Base-by-base conservation (phyloP, 37 sponge, comb jelly and placozoan species). In the Ianthella basta region DNA sequence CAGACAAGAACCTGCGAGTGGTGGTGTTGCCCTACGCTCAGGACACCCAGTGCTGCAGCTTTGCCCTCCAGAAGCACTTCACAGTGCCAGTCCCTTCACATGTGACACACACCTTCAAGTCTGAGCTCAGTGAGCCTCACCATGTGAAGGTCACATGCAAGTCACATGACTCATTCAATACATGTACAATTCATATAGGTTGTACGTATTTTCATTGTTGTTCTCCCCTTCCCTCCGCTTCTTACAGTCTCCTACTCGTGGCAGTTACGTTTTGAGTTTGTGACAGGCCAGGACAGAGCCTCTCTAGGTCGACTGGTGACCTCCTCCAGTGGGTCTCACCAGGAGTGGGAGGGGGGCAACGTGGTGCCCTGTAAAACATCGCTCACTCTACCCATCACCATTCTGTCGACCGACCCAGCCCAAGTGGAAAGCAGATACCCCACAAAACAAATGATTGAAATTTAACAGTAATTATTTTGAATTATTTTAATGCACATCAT, bases 261-360 rank as follows among this genome's bases (percentile, higher is more conserved):
- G 94, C 86, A 89, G 59, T 54, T 94, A 0, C 89, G 89, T 50
- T 94, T 91, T 65, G 89, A 94, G 68, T 91, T 94, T 79, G 39
- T 94, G 27, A 78, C 88, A n/a, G 82, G 74, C 15, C 39, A 56
- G 34, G 72, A 55, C 12, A 60, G 70, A 8, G 36, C 74, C n/a
- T 19, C 16, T 25, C 10, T 75, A 39, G 38, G 56, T 8, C 69
- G 83, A 14, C 53, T 82, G 15, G 34, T 56, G 18, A 4, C 38
- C 23, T 65, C 86, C 20, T 23, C 83, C 21, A 73, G 66, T 24
- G 50, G 61, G 4, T 30, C 77, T 12, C 36, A 65, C 25, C 38
- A 72, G 27, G 69, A 84, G 23, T 84, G 91, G 23, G 55, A 44
- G 59, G 29, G 36, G 60, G 87, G 68, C 53, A 83, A 80, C 1